A percentile compares a stretch with the other conserved stretches of the same genome.
Conservation (phyloP, 2,888 invertebrate genomes). For the Germaria angustata region DNA sequence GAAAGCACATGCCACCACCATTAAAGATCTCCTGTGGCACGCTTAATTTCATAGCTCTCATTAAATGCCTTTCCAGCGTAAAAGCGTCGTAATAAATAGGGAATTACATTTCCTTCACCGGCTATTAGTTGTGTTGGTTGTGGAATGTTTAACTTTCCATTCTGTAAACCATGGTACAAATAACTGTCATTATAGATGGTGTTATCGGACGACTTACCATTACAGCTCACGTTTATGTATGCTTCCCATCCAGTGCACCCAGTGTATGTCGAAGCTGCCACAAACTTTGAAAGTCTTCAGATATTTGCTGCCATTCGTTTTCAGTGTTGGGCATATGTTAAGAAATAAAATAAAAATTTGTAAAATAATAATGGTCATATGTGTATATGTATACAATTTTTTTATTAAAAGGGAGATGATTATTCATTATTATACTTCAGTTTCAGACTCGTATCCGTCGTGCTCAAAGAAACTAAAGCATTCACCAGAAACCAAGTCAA, state of each 20-base stretch:
- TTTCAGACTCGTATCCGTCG: too few relatives aligned
- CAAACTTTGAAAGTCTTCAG: too few relatives aligned
- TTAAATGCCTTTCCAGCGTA: background rate
- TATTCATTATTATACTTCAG: too few relatives aligned
- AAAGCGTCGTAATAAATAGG: slow-evolving; percentile 36
- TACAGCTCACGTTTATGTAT: slow-evolving; percentile 15
- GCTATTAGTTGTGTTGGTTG: background rate
- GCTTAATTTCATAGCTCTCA: slow-evolving; percentile 16
- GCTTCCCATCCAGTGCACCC: too few relatives aligned
- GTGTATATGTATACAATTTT: too few relatives aligned
- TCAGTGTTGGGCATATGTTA: too few relatives aligned
- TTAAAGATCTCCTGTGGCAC: slow-evolving; percentile 28
- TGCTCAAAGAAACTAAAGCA: background rate
- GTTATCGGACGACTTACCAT: background rate
- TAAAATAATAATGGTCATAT: too few relatives aligned
- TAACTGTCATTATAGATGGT: too few relatives aligned
- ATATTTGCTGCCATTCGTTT: too few relatives aligned
- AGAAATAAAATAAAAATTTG: too few relatives aligned
- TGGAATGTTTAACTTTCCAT: slow-evolving; percentile 22
- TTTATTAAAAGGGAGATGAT: too few relatives aligned
- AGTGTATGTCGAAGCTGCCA: slow-evolving; percentile 32
- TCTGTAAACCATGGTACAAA: background rate
- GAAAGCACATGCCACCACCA: background rate
- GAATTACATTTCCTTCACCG: slow-evolving; percentile 24
- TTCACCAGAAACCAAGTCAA: background rate